Evolutionary conservation across 2,113 vertebrate genomes (phyloP).

Genomic region (Corynorhinus townsendii): DNA sequence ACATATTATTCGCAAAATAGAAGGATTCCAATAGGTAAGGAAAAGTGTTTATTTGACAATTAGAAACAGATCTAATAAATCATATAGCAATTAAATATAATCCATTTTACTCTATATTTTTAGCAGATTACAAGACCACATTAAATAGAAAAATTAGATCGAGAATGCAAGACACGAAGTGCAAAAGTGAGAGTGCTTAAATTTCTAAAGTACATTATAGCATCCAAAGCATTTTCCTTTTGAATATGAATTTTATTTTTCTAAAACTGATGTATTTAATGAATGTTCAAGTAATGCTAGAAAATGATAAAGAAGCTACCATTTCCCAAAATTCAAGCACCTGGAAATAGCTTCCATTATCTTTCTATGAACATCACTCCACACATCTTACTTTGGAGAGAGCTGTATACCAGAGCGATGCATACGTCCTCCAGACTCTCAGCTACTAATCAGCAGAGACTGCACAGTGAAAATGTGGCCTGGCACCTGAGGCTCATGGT

Average conservation of each 20-base stretch:
- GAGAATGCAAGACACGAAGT: background rate
- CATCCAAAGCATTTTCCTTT: background rate
- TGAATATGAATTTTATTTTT: background rate
- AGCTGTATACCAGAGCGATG: background rate
- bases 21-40: background rate
- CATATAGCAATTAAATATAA: background rate
- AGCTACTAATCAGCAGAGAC: background rate
- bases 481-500: background rate
- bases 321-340: background rate
- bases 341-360: background rate
- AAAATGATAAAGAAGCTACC: background rate
- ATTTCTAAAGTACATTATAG: background rate
- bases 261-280: background rate
- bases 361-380: background rate
- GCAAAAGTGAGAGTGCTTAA: background rate
- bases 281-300: background rate
- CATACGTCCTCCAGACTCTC: background rate
- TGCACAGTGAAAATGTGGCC: background rate
- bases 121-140: background rate
- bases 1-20: background rate
- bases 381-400: background rate
- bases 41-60: background rate
- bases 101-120: background rate
- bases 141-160: background rate
- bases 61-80: background rate